Evolutionary conservation across 1,140 invertebrate species (phyloP), one percentile per base, ranked within the genome.

Genomic region (Adelges cooleyi): DNA sequence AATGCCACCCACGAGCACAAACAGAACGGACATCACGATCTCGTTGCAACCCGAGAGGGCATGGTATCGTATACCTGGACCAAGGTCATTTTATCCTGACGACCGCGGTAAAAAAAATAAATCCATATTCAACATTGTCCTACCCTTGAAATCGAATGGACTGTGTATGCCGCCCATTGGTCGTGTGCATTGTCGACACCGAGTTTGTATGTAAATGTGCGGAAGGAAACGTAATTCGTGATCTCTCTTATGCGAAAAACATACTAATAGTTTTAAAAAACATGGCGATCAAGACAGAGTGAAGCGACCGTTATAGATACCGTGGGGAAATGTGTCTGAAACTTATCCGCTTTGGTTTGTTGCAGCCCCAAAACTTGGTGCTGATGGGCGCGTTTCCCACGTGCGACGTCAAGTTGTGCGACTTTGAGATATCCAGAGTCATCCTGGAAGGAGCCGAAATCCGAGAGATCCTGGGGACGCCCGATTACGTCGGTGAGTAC

Each of bases 401-500:
- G 40, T 84, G 84, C 65, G 80, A 85, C 67, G 80, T 87, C 9
- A 88, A 89, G 73, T 76, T 89, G 0, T 89, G 86, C 74, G 86
- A 89, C 73, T 85, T 88, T 67, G 86, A 87, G 70, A 85, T 88
- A 54, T 86, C 86, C 0, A 77, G 85, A 68, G 78, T 84, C 3
- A 78, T 87, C 36, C 76, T 82, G 27, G 80, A 82, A 23, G 83
- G 82, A 8, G 78, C 81, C 42, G 85, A 87, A 71, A 80, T 87
- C 15, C 73, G 85, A 15, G 86, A 88, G 71, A 86, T 88, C 50
- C 77, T 87, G n/a, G 86, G 86, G 15, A 89, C 86, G 17, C 85
- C 85, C 2, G 86, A 88, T 74, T 89, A 89, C 77, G 85, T 89
- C 67, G 84, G 86, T 87, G 74, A 80, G 84, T 71, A 13, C 15